phyloP scores from a whole-genome alignment of 1,140 invertebrate genomes.

The Listronotus bonariensis region DNA sequence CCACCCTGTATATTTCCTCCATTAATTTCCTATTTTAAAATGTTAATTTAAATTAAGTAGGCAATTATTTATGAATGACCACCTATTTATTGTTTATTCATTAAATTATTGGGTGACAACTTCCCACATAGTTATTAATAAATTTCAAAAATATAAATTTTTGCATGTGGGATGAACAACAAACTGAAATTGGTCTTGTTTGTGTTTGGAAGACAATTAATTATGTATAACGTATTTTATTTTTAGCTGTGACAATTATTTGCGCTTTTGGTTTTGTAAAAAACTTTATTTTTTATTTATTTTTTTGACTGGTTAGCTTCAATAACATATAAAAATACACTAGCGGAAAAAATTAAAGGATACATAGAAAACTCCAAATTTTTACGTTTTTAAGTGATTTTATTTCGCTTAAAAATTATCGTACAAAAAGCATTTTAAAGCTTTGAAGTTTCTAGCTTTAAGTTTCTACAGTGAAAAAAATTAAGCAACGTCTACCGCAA shows the following conservation, averaged over 20 bases:
- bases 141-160: conserved; percentile 1
- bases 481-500: no score
- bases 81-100: conserved; percentile 25
- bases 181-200: conserved; percentile 33
- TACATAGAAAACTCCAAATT: no score
- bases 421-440: no score
- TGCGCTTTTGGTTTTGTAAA: not conserved
- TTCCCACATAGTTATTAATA: conserved; percentile 20
- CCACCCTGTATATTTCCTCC: no score
- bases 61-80: conserved; percentile 24
- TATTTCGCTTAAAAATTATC: no score
- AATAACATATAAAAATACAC: no score
- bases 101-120: conserved; percentile 10
- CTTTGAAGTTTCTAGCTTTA: no score
- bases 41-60: not conserved
- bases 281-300: not conserved
- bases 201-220: not conserved
- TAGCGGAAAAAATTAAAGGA: no score
- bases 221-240: not conserved
- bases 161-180: conserved; percentile 21
- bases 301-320: not conserved
- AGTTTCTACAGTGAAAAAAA: no score
- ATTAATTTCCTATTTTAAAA: not conserved
- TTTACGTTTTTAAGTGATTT: no score
- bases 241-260: conserved; percentile 15